Percentiles rank a stretch among this genome's conserved stretches.
Evolutionary conservation across 2,888 invertebrate species (phyloP).

Genomic region (Drosophila cracens): DNA sequence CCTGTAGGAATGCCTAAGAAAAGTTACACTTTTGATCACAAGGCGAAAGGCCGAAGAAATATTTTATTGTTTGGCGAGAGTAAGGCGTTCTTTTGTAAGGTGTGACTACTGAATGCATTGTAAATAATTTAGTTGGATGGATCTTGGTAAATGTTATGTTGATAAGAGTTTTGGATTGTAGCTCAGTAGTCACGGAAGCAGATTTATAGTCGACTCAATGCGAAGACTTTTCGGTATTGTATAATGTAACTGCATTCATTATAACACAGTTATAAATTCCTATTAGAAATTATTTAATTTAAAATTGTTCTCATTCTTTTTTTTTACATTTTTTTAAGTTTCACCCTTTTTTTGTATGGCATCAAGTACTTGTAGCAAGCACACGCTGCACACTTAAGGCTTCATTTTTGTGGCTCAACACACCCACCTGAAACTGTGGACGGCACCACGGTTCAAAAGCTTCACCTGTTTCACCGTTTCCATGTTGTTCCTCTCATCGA

Average conservation of each 20-base stretch:
- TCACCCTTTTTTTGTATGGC: background rate
- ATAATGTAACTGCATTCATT: background rate
- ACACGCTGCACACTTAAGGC: background rate
- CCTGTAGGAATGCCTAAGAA: too few species aligned
- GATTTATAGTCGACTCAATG: background rate
- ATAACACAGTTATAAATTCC: background rate
- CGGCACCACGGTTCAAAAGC: slow-evolving; percentile 79
- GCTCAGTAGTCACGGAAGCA: too few species aligned
- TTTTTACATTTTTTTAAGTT: background rate
- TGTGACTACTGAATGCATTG: too few species aligned
- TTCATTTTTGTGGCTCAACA: background rate
- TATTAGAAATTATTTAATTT: background rate
- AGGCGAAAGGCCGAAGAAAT: too few species aligned
- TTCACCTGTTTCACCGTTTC: slow-evolving; percentile 88
- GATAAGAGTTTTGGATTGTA: background rate
- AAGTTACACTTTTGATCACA: too few species aligned
- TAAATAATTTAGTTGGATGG: too few species aligned
- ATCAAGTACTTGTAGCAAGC: background rate
- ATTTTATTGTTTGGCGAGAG: too few species aligned
- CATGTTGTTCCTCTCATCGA: slow-evolving; percentile 89
- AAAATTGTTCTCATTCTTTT: background rate
- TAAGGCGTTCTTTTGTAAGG: too few species aligned
- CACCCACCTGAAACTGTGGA: slow-evolving; percentile 85
- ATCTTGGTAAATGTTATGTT: too few species aligned
- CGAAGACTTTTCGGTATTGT: background rate